Conservation (phyloP, 1,140 invertebrate genomes). For the Ceratina australensis region DNA sequence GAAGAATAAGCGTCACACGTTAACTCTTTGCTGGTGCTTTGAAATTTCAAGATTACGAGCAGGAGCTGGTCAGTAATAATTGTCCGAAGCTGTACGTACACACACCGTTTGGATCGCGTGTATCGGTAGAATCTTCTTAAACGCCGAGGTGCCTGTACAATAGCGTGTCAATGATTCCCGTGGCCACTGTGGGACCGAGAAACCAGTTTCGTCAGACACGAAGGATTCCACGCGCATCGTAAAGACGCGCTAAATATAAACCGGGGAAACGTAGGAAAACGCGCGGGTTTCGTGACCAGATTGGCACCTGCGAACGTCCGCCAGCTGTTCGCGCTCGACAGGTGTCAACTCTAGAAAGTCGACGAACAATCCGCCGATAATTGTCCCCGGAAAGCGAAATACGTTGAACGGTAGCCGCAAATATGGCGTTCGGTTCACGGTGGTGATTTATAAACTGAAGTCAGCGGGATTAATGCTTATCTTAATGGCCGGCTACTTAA, state of each 20-base stretch:
- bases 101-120: too few species aligned
- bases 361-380: neutral
- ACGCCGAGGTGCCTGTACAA: too few species aligned
- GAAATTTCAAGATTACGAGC: too few species aligned
- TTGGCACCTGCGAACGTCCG: conserved; percentile 16
- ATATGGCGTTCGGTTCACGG: neutral
- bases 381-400: too few species aligned
- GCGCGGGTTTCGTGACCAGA: neutral
- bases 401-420: neutral
- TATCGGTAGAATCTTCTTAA: too few species aligned
- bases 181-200: neutral
- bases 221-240: conserved; percentile 25
- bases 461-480: conserved; percentile 6
- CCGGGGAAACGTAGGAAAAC: conserved; percentile 30
- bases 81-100: too few species aligned
- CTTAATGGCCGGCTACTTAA: neutral
- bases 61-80: too few species aligned
- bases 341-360: conserved; percentile 1
- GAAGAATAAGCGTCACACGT: too few species aligned
- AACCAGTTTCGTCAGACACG: conserved; percentile 31
- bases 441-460: conserved; percentile 9
- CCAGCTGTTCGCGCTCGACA: conserved; percentile 36
- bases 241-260: conserved; percentile 27
- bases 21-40: too few species aligned
- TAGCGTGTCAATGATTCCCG: too few species aligned